Conservation (phyloP, 1,140 invertebrate genomes). For the Pseudomyrmex pallidus region DNA sequence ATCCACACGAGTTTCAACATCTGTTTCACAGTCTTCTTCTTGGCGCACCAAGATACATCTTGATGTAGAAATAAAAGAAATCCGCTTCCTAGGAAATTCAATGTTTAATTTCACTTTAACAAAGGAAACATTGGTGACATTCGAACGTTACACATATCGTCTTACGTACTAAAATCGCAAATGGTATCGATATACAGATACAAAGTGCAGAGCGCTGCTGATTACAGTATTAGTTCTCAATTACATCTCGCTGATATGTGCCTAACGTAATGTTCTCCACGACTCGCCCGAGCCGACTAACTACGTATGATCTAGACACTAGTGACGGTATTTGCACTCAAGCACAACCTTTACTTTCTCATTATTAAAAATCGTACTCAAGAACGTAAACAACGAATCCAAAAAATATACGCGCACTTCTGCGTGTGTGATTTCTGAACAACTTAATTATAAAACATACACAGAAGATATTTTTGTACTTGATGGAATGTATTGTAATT, state of each 20-base stretch:
- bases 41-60: no score
- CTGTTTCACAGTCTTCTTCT: no score
- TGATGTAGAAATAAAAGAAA: slow-evolving; percentile 19
- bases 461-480: slow-evolving; percentile 73
- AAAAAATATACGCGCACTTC: slow-evolving; percentile 56
- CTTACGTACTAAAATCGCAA: slow-evolving; percentile 60
- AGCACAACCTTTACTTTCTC: slow-evolving; percentile 76
- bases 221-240: slow-evolving; percentile 51
- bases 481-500: slow-evolving; percentile 70
- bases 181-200: slow-evolving; percentile 57
- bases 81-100: slow-evolving; percentile 40
- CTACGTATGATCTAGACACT: slow-evolving; percentile 66
- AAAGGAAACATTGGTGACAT: slow-evolving; percentile 42
- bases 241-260: slow-evolving; percentile 79
- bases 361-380: slow-evolving; percentile 59
- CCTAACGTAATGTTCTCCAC: slow-evolving; percentile 41
- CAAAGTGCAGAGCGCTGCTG: slow-evolving; percentile 55
- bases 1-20: no score
- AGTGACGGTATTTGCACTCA: slow-evolving; percentile 71
- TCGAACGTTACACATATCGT: slow-evolving; percentile 44
- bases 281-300: slow-evolving; percentile 22
- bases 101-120: slow-evolving; percentile 52
- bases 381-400: slow-evolving; percentile 66
- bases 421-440: slow-evolving; percentile 52
- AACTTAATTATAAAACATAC: slow-evolving; percentile 59